Evolutionary conservation across 2,113 vertebrate species (phyloP).

Genomic region (Eptesicus fuscus): DNA sequence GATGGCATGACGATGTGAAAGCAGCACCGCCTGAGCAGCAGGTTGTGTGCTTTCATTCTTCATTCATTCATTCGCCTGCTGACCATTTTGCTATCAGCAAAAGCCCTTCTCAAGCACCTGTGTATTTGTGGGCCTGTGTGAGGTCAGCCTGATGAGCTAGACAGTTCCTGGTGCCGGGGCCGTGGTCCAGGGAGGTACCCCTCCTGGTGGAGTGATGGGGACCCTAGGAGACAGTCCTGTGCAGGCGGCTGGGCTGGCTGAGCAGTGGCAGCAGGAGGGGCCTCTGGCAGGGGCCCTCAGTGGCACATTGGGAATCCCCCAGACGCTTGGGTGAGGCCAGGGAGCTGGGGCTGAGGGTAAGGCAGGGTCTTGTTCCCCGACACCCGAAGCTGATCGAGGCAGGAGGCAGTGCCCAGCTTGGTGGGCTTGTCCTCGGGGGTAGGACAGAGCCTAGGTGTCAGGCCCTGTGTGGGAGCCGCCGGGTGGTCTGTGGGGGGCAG

Average conservation of each 20-base stretch:
- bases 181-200: rapidly evolving
- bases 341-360: too few species aligned
- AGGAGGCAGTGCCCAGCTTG: background rate
- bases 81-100: background rate
- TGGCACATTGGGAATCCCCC: background rate
- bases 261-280: background rate
- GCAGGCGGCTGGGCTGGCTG: background rate
- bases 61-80: background rate
- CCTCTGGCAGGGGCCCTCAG: background rate
- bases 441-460: background rate
- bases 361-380: background rate
- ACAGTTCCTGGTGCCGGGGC: background rate
- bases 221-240: background rate
- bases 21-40: background rate
- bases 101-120: background rate
- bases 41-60: background rate
- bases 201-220: background rate
- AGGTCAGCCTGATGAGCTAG: background rate
- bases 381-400: background rate
- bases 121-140: background rate
- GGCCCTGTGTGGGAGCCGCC: background rate
- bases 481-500: background rate
- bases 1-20: background rate
- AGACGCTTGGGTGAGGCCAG: background rate
- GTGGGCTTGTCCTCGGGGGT: background rate